Evolutionary conservation across 2,888 invertebrate genomes (phyloP).

Genomic region (Polydrusus pterygomalis): DNA sequence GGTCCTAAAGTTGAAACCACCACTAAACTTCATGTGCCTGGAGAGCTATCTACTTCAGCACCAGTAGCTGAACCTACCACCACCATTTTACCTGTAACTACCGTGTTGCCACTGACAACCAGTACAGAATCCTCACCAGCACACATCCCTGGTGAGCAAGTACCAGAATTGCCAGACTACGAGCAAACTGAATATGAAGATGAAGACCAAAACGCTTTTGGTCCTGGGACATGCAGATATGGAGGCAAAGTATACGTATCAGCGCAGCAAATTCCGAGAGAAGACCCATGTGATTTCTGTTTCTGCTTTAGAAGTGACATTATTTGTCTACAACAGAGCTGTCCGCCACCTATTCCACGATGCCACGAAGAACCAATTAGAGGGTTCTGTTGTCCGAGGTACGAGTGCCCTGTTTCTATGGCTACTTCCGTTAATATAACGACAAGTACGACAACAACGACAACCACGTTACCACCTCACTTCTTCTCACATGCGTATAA

Average conservation of each 20-base stretch:
- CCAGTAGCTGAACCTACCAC: slow-evolving; percentile 54
- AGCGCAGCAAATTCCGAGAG: slow-evolving; percentile 95
- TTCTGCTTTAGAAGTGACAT: slow-evolving; percentile 98
- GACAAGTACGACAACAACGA: slow-evolving; percentile 91
- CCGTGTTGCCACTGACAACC: slow-evolving; percentile 52
- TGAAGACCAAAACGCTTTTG: slow-evolving; percentile 85
- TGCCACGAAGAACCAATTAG: slow-evolving; percentile 94
- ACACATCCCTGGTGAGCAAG: slow-evolving; percentile 62
- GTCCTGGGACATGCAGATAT: slow-evolving; percentile 93
- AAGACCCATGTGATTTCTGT: slow-evolving; percentile 96
- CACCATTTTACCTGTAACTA: slow-evolving; percentile 47
- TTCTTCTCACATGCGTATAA: slow-evolving; percentile 87
- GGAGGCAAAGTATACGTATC: slow-evolving; percentile 95
- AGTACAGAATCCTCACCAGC: slow-evolving; percentile 53
- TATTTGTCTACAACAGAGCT: slow-evolving; percentile 95
- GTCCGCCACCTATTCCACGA: slow-evolving; percentile 93
- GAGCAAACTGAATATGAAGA: slow-evolving; percentile 77
- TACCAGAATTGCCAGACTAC: slow-evolving; percentile 68
- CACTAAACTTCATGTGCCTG: slow-evolving; percentile 59
- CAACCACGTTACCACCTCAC: slow-evolving; percentile 89
- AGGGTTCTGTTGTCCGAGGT: slow-evolving; percentile 96
- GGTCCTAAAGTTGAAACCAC: slow-evolving; percentile 53
- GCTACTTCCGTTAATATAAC: slow-evolving; percentile 87
- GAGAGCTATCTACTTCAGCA: slow-evolving; percentile 66
- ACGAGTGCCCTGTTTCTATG: slow-evolving; percentile 94